Evolutionary conservation across 2,888 invertebrate species (phyloP).

Genomic region (Scotopteryx bipunctaria): DNA sequence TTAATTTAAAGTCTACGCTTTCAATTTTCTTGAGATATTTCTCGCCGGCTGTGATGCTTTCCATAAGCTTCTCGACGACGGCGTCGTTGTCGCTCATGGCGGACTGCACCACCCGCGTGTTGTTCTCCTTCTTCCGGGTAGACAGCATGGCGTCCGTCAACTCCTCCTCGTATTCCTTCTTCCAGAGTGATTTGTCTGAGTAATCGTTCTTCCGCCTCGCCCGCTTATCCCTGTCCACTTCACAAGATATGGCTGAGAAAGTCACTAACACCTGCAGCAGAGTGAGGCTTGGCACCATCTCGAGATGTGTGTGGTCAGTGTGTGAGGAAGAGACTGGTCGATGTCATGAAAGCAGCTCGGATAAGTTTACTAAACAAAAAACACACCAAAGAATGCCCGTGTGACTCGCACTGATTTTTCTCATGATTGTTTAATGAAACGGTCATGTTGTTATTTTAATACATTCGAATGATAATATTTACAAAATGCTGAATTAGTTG

Average conservation of each 20-base stretch:
- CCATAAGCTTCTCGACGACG: slow-evolving; percentile 70
- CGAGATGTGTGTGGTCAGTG: slow-evolving; percentile 48
- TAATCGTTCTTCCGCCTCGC: slow-evolving; percentile 51
- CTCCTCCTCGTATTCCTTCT: slow-evolving; percentile 73
- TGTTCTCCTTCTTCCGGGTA: slow-evolving; percentile 53
- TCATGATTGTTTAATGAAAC: slow-evolving; percentile 46
- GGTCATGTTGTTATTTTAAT: slow-evolving; percentile 38
- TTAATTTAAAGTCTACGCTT: slow-evolving; percentile 70
- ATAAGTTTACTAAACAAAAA: slow-evolving; percentile 63
- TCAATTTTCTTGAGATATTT: slow-evolving; percentile 77
- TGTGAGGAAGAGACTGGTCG: slow-evolving; percentile 49
- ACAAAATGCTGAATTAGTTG: slow-evolving; percentile 33
- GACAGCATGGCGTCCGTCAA: slow-evolving; percentile 65
- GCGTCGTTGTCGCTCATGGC: slow-evolving; percentile 58
- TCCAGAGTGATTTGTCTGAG: slow-evolving; percentile 64
- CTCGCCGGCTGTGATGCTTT: slow-evolving; percentile 70
- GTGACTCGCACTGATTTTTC: slow-evolving; percentile 51
- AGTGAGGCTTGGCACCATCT: slow-evolving; percentile 50
- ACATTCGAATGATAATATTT: slow-evolving; percentile 42
- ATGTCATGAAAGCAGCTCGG: slow-evolving; percentile 11
- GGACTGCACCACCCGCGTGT: slow-evolving; percentile 55
- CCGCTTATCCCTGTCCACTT: slow-evolving; percentile 45
- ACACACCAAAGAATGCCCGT: slow-evolving; percentile 49
- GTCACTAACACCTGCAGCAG: slow-evolving; percentile 44
- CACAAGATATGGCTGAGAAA: slow-evolving; percentile 46